A percentile compares a stretch with the other conserved stretches of the same genome.
phyloP scores from a whole-genome alignment of 2,113 vertebrate species.

The Mionectes macconnelli region DNA sequence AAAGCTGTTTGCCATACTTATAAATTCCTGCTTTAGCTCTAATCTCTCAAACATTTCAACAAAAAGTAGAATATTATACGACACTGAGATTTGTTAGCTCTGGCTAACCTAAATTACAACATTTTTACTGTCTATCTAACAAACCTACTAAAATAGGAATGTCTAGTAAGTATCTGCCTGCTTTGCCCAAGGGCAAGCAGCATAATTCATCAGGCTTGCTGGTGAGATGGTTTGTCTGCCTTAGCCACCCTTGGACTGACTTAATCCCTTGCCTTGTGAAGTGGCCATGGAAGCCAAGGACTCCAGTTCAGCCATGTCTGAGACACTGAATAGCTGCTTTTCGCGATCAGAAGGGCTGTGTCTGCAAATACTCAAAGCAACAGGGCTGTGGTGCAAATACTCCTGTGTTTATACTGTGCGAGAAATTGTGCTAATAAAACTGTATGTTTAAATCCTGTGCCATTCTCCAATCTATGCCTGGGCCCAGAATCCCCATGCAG shows the following conservation, averaged over 20 bases:
- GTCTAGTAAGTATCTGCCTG: not conserved
- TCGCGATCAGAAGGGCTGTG: not conserved
- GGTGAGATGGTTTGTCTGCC: not conserved
- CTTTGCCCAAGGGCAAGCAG: not conserved
- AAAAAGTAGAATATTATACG: not conserved
- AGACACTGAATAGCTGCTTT: not conserved
- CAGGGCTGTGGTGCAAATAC: not conserved
- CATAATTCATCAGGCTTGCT: not conserved
- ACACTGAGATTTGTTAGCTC: not conserved
- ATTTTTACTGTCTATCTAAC: not conserved
- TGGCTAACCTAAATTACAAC: not conserved
- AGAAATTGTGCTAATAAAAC: not conserved
- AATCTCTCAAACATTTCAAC: not conserved
- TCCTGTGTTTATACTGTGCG: not conserved
- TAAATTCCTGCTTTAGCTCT: not conserved
- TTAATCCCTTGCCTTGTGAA: not conserved
- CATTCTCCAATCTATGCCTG: not conserved
- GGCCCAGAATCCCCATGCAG: not conserved
- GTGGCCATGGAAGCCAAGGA: not conserved
- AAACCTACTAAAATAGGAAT: not conserved
- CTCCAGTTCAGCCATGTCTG: not conserved
- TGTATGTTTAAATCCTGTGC: not conserved
- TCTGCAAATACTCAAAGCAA: not conserved
- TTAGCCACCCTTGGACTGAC: not conserved
- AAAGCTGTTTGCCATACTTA: not conserved